Percentiles rank a stretch among this genome's conserved stretches.
phyloP scores from a whole-genome alignment of 2,888 invertebrate species.

The Xestia sexstrigata region DNA sequence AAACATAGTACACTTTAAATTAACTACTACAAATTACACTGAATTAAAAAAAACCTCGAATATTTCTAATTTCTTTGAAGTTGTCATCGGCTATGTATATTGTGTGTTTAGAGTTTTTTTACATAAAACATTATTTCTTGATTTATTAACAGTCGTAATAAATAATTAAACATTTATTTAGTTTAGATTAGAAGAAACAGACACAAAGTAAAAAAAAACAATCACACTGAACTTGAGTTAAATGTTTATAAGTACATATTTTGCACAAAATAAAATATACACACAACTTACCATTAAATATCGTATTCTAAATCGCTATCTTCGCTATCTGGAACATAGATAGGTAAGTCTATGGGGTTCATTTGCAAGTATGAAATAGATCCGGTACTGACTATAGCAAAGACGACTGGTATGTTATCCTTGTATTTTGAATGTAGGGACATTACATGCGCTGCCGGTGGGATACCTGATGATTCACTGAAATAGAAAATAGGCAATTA shows the following conservation, averaged over 20 bases:
- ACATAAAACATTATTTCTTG: slow-evolving; percentile 1
- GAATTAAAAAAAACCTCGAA: not conserved
- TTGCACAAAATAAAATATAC: slow-evolving; percentile 26
- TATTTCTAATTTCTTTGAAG: not conserved
- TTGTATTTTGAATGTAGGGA: slow-evolving; percentile 76
- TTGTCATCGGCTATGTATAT: not conserved
- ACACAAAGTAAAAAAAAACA: slow-evolving; percentile 2
- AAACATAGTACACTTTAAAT: not conserved
- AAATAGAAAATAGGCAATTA: slow-evolving; percentile 24
- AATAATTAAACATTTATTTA: slow-evolving; percentile 16
- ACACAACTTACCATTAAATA: slow-evolving; percentile 24
- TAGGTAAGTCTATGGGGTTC: slow-evolving; percentile 80
- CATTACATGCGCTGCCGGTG: slow-evolving; percentile 76
- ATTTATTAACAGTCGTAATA: slow-evolving; percentile 17
- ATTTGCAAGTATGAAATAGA: slow-evolving; percentile 86
- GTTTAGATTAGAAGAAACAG: not conserved
- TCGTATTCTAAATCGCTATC: slow-evolving; percentile 65
- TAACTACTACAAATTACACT: not conserved
- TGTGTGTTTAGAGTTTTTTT: not conserved
- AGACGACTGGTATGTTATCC: slow-evolving; percentile 81
- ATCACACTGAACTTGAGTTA: not conserved
- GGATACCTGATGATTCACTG: slow-evolving; percentile 80
- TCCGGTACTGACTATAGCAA: slow-evolving; percentile 84
- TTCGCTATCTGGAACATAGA: slow-evolving; percentile 72
- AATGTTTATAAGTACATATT: slow-evolving; percentile 9